Evolutionary conservation across 2,797 vertebrate genomes (phyloP).

Genomic region (Dendrocincla tyrannina): DNA sequence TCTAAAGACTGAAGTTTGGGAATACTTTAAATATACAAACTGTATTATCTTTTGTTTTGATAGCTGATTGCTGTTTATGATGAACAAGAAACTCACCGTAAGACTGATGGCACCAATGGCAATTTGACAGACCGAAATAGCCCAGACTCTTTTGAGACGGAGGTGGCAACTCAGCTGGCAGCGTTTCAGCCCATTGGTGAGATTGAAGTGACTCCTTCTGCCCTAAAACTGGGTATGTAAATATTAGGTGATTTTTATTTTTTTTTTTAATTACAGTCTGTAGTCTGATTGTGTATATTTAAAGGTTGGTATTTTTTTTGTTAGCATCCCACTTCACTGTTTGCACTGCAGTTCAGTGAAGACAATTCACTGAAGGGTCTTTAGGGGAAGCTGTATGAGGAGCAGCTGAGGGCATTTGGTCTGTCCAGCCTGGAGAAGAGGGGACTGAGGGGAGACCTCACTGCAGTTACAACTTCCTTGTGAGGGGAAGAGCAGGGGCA

Average conservation of each 20-base stretch:
- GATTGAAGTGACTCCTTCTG: conserved; percentile 94
- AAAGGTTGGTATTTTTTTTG: neutral
- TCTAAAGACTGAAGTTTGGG: neutral
- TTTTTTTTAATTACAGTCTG: neutral
- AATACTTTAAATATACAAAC: neutral
- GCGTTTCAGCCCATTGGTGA: conserved; percentile 89
- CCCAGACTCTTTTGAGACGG: conserved; percentile 87
- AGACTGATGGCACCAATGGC: conserved; percentile 70
- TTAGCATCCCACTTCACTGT: neutral
- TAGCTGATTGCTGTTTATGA: conserved; percentile 96
- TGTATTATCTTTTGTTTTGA: conserved; percentile 21
- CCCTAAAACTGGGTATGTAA: conserved; percentile 90
- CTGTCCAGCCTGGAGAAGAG: neutral
- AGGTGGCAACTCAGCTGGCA: conserved; percentile 82
- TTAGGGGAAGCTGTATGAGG: neutral
- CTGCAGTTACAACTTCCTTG: neutral
- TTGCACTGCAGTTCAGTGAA: neutral
- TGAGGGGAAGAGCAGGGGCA: neutral
- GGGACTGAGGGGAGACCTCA: neutral
- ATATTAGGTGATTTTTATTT: neutral
- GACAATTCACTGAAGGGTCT: neutral
- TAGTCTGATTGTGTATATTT: rapidly evolving
- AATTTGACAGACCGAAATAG: conserved; percentile 77
- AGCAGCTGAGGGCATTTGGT: neutral
- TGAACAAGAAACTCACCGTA: conserved; percentile 80